These are phyloP conservation scores for Genyomyrus donnyi DNA, from an alignment of 2,113 vertebrate genomes.

Conservation along the genomic window DNA sequence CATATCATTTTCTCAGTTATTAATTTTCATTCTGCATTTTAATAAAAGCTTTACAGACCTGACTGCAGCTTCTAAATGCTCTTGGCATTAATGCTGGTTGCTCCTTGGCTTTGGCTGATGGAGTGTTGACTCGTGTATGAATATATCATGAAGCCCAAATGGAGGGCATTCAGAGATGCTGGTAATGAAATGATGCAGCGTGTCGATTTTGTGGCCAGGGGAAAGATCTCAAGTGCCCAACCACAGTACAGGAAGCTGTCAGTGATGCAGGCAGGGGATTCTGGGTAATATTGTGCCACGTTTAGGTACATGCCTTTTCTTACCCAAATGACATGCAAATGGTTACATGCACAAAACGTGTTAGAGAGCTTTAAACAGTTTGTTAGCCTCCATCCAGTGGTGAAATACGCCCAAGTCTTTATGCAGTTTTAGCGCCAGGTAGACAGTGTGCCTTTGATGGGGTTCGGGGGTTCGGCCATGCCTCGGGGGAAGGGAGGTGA, in stretches of 20 bases:
- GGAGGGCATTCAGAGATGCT: neutral
- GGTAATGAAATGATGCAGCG: neutral
- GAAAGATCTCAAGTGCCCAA: neutral
- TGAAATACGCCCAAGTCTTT: neutral
- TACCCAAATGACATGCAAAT: neutral
- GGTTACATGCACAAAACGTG: neutral
- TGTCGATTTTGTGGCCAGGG: neutral
- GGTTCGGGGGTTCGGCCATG: neutral
- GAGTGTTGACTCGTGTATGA: neutral
- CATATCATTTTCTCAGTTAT: neutral
- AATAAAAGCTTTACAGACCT: neutral
- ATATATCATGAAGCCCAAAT: neutral
- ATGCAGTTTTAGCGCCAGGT: neutral
- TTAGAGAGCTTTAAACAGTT: neutral
- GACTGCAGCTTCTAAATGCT: neutral
- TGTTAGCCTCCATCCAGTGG: neutral
- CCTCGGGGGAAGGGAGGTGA: neutral
- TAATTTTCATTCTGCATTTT: neutral
- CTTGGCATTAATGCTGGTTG: neutral
- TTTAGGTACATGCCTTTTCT: neutral
- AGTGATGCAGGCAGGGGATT: neutral
- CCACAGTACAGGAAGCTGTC: neutral
- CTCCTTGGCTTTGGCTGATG: neutral
- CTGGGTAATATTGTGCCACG: neutral
- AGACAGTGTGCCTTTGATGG: neutral